Evolutionary conservation across 2,113 vertebrate genomes (phyloP), one percentile per base, ranked within the genome.

Genomic region (Malurus elegans): DNA sequence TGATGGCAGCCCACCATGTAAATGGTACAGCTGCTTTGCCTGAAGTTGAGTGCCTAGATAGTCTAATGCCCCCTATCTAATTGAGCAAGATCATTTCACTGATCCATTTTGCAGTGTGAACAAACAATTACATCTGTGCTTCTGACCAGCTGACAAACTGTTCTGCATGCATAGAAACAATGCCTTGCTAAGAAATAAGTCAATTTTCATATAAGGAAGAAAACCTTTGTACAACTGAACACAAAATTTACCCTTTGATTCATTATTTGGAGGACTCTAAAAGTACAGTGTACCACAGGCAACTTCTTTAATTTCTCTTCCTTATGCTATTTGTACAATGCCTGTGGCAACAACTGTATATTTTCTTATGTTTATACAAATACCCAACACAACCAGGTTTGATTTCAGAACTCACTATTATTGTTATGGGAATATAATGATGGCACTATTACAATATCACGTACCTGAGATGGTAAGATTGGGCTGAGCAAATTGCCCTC

Each of bases 11-110:
- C 31, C 32, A 28, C n/a, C 14, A 34, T 24, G 14, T 19, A 73
- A 76, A 61, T 0, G 0, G 10, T 20, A 34, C 31, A 50, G 42
- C 42, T 78, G 48, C 31, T 70, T 80, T 12, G 6, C 40, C 24
- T 47, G n/a, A 60, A 65, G 18, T 4, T 28, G 34, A 42, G 61
- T 18, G 25, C 61, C 31, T 15, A 7, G 44, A 19, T 20, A 72
- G 40, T 36, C 45, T 73, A n/a, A 83, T 71, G 42, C 3, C 7
- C 13, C 12, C 56, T 15, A 2, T 31, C 50, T 45, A 38, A 34
- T 3, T 6, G 4, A 90, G 45, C 57, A 79, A 79, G 28, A 58
- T 53, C 26, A 38, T 78, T 72, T 84, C 54, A 74, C 42, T 29
- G 28, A 32, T 36, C 15, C 26, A 10, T 67, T 79, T 64, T 69